Base-by-base conservation (phyloP, 2,113 vertebrate species). In the Tetraodon nigroviridis region DNA sequence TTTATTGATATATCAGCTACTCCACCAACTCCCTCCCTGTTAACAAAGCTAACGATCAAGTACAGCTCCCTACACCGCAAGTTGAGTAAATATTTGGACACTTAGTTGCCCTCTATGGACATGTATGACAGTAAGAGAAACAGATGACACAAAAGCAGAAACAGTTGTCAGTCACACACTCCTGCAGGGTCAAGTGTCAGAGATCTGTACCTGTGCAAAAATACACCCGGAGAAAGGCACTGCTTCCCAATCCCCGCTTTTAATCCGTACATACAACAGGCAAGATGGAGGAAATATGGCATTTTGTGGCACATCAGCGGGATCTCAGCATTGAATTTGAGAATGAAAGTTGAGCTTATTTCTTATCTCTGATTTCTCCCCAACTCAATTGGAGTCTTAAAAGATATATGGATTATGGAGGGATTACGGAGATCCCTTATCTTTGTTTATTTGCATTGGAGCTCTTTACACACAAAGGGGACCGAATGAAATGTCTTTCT, bases 31-130 rank as follows among this genome's bases (percentile, higher is more conserved):
- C n/a, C 77, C 51, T 73, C 78, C 56, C 24, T 61, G 88, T 89
- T 88, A 88, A 85, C 71, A 12, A 12, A 75, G 80, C 80, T 88
- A 88, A 90, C 84, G 83, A 86, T 86, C 78, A 55, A 73, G 69
- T 70, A 65, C 56, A 61, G 67, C 82, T 84, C 71, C 73, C 77
- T 70, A 65, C 76, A 76, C 73, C 58, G 67, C 62, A 63, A 84
- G 81, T 88, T 79, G 87, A 72, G 80, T 89, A 89, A 90, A 91
- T 89, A 89, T 89, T 90, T 89, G 75, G 81, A 82, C 69, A 69
- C 67, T 71, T 54, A 24, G 49, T 75, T 79, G 71, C 61, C 75
- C 79, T 85, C 64, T 75, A 62, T 82, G 71, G 66, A 65, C 65
- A 58, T 73, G 68, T 80, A 58, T 73, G 77, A 82, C 67, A 69